These are phyloP conservation scores for Leucoraja erinaceus DNA, from an alignment of 2,113 vertebrate genomes.

Conservation along the genomic window DNA sequence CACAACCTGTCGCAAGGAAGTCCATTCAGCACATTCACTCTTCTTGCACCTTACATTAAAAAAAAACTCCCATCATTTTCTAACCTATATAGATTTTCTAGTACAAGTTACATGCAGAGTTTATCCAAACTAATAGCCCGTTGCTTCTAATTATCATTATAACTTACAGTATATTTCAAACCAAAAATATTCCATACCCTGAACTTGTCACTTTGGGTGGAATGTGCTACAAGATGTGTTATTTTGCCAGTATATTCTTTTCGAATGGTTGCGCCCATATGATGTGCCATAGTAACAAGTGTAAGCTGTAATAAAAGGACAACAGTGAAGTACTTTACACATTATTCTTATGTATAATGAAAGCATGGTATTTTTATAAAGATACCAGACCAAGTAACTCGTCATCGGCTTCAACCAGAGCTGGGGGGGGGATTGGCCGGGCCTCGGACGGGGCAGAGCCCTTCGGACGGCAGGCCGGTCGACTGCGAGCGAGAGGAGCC, in stretches of 20 bases:
- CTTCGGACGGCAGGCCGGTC: too few relatives aligned
- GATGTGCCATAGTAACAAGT: slow-evolving; percentile 89
- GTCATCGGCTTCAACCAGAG: too few relatives aligned
- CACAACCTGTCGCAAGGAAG: too few relatives aligned
- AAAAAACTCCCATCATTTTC: too few relatives aligned
- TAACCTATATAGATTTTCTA: too few relatives aligned
- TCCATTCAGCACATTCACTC: too few relatives aligned
- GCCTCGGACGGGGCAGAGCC: too few relatives aligned
- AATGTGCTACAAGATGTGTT: slow-evolving; percentile 87
- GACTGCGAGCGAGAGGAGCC: too few relatives aligned
- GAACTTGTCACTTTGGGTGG: slow-evolving; percentile 92
- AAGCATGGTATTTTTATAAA: too few relatives aligned
- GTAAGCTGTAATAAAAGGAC: slow-evolving; percentile 61
- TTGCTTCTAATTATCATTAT: not conserved
- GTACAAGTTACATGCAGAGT: not conserved
- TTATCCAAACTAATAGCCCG: not conserved
- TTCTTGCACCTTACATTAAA: too few relatives aligned
- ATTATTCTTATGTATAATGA: not conserved
- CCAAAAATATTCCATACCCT: slow-evolving; percentile 62
- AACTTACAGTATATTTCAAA: slow-evolving; percentile 20
- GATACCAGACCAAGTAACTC: too few relatives aligned
- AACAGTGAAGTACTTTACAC: not conserved
- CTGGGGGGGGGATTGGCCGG: too few relatives aligned
- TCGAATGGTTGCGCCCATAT: slow-evolving; percentile 92
- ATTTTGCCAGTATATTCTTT: slow-evolving; percentile 93